Conservation (phyloP, 2,888 invertebrate genomes). For the Habrosyne pyritoides region DNA sequence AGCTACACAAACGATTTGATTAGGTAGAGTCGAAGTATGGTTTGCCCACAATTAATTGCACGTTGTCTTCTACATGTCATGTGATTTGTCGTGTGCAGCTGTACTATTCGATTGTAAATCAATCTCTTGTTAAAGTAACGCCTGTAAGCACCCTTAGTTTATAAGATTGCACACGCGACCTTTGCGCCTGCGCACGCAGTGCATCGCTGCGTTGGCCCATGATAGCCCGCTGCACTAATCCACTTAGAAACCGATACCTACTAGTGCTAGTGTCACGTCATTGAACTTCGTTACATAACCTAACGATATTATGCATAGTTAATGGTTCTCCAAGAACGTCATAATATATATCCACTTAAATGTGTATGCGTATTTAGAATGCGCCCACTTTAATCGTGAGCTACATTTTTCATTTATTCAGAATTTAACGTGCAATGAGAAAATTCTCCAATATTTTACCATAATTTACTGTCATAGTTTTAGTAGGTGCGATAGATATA, state of each 20-base stretch:
- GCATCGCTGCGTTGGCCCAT: conserved; percentile 35
- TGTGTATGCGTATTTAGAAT: neutral
- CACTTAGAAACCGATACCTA: conserved; percentile 53
- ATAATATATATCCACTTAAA: conserved; percentile 15
- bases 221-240: conserved; percentile 66
- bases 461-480: neutral
- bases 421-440: neutral
- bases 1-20: neutral
- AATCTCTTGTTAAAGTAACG: neutral
- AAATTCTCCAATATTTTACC: neutral
- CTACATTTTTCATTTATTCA: neutral
- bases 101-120: neutral
- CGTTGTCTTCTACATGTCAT: neutral
- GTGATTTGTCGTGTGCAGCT: neutral
- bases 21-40: neutral
- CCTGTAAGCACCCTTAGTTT: neutral
- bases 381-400: neutral
- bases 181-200: conserved; percentile 52
- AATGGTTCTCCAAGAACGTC: conserved; percentile 26
- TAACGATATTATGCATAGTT: conserved; percentile 9
- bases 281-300: conserved; percentile 36
- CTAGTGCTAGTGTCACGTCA: conserved; percentile 43
- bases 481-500: too few species aligned
- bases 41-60: neutral
- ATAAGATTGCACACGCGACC: conserved; percentile 52